Evolutionary conservation across 2,113 vertebrate species (phyloP), one percentile per base, ranked within the genome.

Genomic region (Peromyscus californicus): DNA sequence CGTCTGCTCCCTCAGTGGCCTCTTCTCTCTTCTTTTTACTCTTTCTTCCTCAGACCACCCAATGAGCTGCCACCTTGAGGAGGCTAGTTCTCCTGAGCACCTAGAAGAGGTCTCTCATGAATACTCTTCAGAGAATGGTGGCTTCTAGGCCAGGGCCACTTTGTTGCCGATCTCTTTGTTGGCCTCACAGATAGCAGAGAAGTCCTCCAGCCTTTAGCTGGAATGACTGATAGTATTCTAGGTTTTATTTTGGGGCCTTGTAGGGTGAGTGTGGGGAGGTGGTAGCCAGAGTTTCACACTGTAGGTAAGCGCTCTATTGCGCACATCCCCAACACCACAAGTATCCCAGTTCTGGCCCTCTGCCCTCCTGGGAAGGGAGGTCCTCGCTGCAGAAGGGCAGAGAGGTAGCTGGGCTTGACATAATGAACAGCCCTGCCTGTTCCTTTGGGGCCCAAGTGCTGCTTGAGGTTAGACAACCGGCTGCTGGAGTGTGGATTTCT

Each of bases 1-100:
- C 17, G 3, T 15, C 36, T 57, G 0, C 61, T 17, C 26, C 24
- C 13, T 4, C 1, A 39, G 0, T 33, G 86, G 11, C 67, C 42
- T 48, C 17, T 69, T 74, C 42, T 76, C 15, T 8, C 13, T 16
- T 72, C 80, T 19, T 16, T 26, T 91, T 26, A 36, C 36, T 33
- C 42, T 21, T 91, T 26, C 84, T 75, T 51, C 59, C 61, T 90
- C 57, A 45, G 84, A 16, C 17, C 61, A 16, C 33, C 19, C 17
- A 0, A 0, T 63, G 48, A 87, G 54, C 45, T 48, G n/a, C 11
- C 17, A 11, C 12, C 48, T 6, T 7, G 36, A 6, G 39, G 45
- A n/a, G 45, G 1, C 92, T 31, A 48, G 19, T 26, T 51, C 67
- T 36, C 29, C 8, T n/a, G 57, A 15, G 8, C 26, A 36, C 19